Evolutionary conservation across 2,113 vertebrate species (phyloP), one percentile per base, ranked within the genome.

Genomic region (Sturnira hondurensis): DNA sequence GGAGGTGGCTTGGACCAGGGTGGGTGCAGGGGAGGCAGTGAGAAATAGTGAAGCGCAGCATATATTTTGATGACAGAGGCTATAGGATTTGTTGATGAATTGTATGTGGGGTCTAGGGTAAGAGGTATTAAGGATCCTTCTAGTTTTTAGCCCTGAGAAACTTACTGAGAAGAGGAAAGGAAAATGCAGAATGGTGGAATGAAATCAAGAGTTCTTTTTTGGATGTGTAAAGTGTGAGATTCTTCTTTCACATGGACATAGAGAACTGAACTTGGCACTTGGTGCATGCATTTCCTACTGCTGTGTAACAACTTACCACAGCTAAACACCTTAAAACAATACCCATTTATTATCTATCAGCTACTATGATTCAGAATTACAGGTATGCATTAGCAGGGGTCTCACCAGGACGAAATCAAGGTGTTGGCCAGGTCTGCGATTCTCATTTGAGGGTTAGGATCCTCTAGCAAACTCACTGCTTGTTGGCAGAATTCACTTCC

Each of bases 401-500:
- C 78, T 93, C 83, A 76, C 83, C 78, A 80, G 68, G 81, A 63
- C 89, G 31, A 96, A 91, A 54, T 45, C 80, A 93, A 91, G 68
- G 61, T 82, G 54, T 95, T 16, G n/a, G 73, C 86, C 67, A 93
- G 63, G 63, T 12, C 61, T 96, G 24, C 31, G 86, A 85, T 92
- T 94, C 82, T 87, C 91, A 50, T 91, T 83, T 50, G 68, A 80
- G 50, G 24, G 33, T 89, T 26, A 28, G 74, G 70, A 86, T 93
- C 38, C 56, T 91, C 80, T 96, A 92, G 90, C 91, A 96, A 67
- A 80, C 73, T 89, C 83, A 63, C 70, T 92, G 87, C 47, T 52
- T 95, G 61, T 54, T 97, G 96, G 96, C 94, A 91, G 96, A 92
- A 95, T 78, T 82, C 47, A 82, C 77, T 96, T 97, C 94, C 96